These are phyloP conservation scores for Drosophila persimilis DNA, from an alignment of 1,140 invertebrate species.

Conservation along the genomic window DNA sequence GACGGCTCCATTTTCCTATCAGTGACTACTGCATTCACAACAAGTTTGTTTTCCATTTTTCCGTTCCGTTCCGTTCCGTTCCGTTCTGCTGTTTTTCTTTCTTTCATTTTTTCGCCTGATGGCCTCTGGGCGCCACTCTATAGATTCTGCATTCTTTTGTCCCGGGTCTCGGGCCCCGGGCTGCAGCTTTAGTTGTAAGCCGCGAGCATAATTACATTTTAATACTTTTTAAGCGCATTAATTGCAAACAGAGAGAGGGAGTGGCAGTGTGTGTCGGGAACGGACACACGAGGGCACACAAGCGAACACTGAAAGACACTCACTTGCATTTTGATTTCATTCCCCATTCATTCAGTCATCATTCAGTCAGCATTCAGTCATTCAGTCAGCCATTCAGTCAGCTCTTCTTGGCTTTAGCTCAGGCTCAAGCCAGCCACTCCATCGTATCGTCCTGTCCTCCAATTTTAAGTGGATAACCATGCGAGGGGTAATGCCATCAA, in stretches of 20 bases:
- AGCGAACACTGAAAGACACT: neutral
- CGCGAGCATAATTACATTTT: conserved; percentile 53
- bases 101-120: neutral
- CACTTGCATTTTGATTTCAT: conserved; percentile 15
- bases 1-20: conserved; percentile 21
- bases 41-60: conserved; percentile 42
- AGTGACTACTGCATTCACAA: conserved; percentile 48
- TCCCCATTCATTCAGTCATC: too few relatives aligned
- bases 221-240: conserved; percentile 64
- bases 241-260: conserved; percentile 13
- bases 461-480: conserved; percentile 41
- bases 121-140: conserved; percentile 6
- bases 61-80: neutral
- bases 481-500: conserved; percentile 30
- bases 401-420: too few relatives aligned
- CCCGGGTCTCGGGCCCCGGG: too few relatives aligned
- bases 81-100: conserved; percentile 5
- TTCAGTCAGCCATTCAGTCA: too few relatives aligned
- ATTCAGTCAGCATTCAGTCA: too few relatives aligned
- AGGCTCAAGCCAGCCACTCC: neutral
- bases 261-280: neutral
- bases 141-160: conserved; percentile 1
- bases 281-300: neutral
- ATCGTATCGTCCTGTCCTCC: conserved; percentile 16
- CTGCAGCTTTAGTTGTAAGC: conserved; percentile 52